phyloP scores from a whole-genome alignment of 1,140 invertebrate species.

The Bombus cullumanus region DNA sequence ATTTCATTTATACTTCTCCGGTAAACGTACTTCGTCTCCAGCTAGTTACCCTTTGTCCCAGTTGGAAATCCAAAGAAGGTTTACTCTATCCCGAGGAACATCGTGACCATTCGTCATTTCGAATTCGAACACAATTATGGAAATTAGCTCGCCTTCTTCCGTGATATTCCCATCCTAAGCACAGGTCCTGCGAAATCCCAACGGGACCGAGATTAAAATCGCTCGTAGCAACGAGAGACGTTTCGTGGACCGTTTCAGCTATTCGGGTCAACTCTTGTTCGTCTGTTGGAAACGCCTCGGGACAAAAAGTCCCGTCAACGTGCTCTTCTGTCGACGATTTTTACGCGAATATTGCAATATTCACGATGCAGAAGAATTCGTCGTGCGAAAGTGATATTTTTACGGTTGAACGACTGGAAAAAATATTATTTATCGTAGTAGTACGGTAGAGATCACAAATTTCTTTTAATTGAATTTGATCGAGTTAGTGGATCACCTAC shows the following conservation, averaged over 20 bases:
- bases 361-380: background rate
- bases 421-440: no score
- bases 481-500: no score
- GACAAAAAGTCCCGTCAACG: conserved; percentile 46
- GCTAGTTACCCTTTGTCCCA: background rate
- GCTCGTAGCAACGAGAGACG: conserved; percentile 13
- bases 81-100: background rate
- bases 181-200: background rate
- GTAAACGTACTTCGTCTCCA: background rate
- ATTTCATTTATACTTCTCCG: background rate
- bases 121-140: conserved; percentile 21
- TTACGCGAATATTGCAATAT: background rate
- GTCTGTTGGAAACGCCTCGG: conserved; percentile 52
- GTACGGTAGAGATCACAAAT: no score
- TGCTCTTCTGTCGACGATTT: background rate
- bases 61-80: background rate
- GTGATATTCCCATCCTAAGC: background rate
- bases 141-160: conserved; percentile 3
- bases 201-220: conserved; percentile 13
- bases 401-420: background rate
- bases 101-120: background rate
- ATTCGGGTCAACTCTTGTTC: conserved; percentile 68
- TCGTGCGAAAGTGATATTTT: background rate
- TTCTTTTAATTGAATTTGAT: no score
- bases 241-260: conserved; percentile 32